Base-by-base conservation (phyloP, 2,888 invertebrate genomes). In the Tenthredo mesomela region DNA sequence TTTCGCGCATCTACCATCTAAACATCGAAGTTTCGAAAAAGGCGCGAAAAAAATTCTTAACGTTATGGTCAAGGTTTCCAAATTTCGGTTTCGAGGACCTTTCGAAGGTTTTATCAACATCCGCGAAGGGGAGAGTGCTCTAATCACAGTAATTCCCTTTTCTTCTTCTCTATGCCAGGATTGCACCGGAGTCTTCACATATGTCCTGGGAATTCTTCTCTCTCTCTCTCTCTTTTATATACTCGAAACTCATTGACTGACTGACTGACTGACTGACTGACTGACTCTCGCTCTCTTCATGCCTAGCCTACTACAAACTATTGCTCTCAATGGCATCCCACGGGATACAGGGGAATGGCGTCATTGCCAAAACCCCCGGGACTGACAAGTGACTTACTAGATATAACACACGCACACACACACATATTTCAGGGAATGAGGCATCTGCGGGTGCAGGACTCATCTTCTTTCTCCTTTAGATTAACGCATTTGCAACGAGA, bases 251-350 rank as follows among this genome's bases (percentile, higher is more conserved):
- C 12, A 43, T 21, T 43, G 43, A 33, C 25, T 29, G 67, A 67
- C 67, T 33, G 33, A 33, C 70, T 37, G 33, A 33, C 33, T 33
- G 33, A 33, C n/a, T 29, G 33, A 33, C 33, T 33, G 33, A 33
- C 33, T 33, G 3, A 18, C 70, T 37, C n/a, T 29, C 5, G 0
- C n/a, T 40, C 40, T 73, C 73, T 21, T 43, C 25, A 2, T n/a
- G 0, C 25, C 4, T 18, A 77, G 25, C 25, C 50, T 90, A 90
- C 21, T 61, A 67, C 90, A 88, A 89, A 89, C 89, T 90, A 92
- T 92, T 90, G 91, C 92, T 91, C 91, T 92, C 90, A 91, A 91
- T 84, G 90, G 89, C 87, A 89, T 90, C 91, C 91, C 92, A 80
- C 82, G 89, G 87, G 92, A 89, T 65, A 15, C 15, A 5, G 90